phyloP scores from a whole-genome alignment of 2,888 invertebrate species.

The Lithophane ornitopus region DNA sequence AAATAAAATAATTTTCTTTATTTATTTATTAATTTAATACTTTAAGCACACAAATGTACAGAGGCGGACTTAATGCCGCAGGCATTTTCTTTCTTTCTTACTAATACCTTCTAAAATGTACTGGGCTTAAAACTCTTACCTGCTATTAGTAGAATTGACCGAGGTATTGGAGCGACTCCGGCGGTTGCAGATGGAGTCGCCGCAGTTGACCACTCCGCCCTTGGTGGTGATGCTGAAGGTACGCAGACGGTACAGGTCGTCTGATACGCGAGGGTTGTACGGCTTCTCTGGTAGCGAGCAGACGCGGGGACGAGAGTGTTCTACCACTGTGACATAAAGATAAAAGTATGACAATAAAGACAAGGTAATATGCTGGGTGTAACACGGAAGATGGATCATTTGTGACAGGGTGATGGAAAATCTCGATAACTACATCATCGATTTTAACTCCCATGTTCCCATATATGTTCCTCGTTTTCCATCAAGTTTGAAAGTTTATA shows the following conservation, averaged over 20 bases:
- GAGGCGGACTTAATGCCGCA: no score
- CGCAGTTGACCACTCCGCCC: constrained; percentile 96
- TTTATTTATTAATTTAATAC: no score
- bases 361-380: neutral
- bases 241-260: constrained; percentile 95
- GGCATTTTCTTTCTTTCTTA: no score
- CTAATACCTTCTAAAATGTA: no score
- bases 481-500: no score
- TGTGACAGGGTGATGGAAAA: no score
- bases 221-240: constrained; percentile 97
- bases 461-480: no score
- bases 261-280: constrained; percentile 95
- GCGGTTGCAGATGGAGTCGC: constrained; percentile 96
- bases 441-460: no score
- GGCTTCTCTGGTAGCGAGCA: constrained; percentile 96
- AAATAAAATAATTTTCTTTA: no score
- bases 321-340: constrained; percentile 91
- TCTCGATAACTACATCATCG: no score
- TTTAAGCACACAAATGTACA: no score
- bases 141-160: constrained; percentile 96
- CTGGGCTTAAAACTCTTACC: constrained; percentile 83
- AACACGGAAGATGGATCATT: neutral
- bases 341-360: no score
- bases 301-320: constrained; percentile 95
- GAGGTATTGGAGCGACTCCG: constrained; percentile 96